Percentiles rank a stretch among this genome's conserved stretches.
These are phyloP conservation scores for Acanthurus lineatus DNA, from an alignment of 2,797 vertebrate species.

Conservation along the genomic window DNA sequence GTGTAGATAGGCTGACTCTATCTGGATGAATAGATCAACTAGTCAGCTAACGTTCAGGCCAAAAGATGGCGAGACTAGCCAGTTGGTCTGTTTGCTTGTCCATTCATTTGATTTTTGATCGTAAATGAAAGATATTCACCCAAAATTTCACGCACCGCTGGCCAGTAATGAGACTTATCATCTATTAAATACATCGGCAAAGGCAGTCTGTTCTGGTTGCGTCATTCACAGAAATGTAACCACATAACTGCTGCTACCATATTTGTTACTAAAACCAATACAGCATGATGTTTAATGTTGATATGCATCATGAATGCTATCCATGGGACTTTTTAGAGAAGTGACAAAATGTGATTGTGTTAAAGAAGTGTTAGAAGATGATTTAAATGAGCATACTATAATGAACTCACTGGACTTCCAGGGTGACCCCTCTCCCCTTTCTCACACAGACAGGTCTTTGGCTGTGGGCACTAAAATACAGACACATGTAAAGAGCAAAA, in stretches of 20 bases:
- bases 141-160: no score
- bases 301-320: no score
- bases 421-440: slow-evolving; percentile 76
- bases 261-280: no score
- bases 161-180: no score
- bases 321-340: no score
- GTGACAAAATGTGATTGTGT: no score
- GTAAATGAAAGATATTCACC: no score
- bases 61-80: neutral
- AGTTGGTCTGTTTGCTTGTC: neutral
- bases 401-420: slow-evolving; percentile 75
- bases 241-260: no score
- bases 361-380: neutral
- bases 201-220: no score
- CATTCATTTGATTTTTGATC: neutral
- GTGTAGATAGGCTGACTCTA: neutral
- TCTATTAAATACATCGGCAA: no score
- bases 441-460: slow-evolving; percentile 80
- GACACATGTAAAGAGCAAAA: neutral
- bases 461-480: slow-evolving; percentile 81
- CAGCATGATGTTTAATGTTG: no score
- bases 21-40: neutral
- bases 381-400: neutral
- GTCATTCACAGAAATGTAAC: no score
- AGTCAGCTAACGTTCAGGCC: neutral